phyloP scores from a whole-genome alignment of 2,797 vertebrate species.

The Oceanodroma leucorhoa region DNA sequence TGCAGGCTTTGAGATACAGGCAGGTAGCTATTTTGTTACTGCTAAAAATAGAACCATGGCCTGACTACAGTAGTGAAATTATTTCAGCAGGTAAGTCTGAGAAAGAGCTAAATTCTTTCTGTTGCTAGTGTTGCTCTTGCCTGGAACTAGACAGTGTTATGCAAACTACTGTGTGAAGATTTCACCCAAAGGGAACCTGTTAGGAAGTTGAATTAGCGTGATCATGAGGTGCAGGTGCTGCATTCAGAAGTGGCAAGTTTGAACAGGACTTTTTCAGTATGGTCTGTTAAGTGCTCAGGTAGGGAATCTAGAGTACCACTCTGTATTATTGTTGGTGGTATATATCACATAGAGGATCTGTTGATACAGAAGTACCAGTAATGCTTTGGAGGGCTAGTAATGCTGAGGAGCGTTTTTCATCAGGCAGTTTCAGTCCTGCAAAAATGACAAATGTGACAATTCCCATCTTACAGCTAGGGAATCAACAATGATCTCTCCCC shows the following conservation, averaged over 20 bases:
- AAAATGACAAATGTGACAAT: neutral
- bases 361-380: accelerated
- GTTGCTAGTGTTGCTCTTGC: neutral
- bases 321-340: accelerated
- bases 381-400: neutral
- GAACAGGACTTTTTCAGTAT: neutral
- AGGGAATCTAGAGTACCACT: neutral
- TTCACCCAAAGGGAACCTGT: neutral
- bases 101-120: neutral
- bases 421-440: neutral
- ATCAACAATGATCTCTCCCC: neutral
- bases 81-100: neutral
- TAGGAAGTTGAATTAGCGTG: neutral
- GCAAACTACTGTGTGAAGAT: neutral
- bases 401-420: neutral
- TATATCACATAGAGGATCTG: neutral
- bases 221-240: neutral
- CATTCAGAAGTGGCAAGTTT: neutral
- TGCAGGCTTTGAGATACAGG: neutral
- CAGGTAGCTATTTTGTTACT: neutral
- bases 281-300: neutral
- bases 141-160: neutral
- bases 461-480: neutral
- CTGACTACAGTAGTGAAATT: neutral
- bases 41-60: neutral